Percentiles rank a stretch among this genome's conserved stretches.
Evolutionary conservation across 2,797 vertebrate species (phyloP).

Genomic region (Lacerta viridis): DNA sequence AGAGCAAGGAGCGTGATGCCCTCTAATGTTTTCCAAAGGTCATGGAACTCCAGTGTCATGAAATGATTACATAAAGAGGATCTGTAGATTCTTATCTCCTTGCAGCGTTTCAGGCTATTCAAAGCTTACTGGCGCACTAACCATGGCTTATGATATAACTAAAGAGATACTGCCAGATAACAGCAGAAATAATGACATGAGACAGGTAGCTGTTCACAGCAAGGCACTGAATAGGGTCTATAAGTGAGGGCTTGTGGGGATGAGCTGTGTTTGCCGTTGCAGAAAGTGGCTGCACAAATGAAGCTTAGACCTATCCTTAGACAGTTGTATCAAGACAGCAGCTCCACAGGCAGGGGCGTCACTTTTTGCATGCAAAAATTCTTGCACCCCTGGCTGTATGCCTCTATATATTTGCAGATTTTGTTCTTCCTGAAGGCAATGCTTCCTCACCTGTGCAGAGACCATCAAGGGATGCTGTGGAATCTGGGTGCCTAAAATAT

Average conservation of each 20-base stretch:
- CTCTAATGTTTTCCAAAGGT: conserved; percentile 30
- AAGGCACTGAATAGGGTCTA: neutral
- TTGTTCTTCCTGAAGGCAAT: neutral
- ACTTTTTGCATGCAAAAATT: neutral
- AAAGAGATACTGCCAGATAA: conserved; percentile 12
- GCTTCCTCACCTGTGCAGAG: neutral
- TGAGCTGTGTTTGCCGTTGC: neutral
- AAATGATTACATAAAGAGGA: conserved; percentile 19
- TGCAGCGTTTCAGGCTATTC: neutral
- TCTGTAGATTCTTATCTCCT: conserved; percentile 15
- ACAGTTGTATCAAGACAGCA: neutral
- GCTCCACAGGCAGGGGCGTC: neutral
- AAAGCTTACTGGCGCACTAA: conserved; percentile 30
- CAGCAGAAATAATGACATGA: conserved; percentile 1
- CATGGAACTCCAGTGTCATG: conserved; percentile 24
- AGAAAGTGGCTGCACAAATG: neutral
- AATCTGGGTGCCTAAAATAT: neutral
- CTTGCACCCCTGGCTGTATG: neutral
- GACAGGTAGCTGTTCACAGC: conserved; percentile 10
- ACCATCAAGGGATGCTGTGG: neutral
- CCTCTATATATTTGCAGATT: neutral
- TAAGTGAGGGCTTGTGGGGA: conserved; percentile 26
- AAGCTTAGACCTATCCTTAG: neutral
- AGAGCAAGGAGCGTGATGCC: neutral
- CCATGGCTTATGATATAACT: conserved; percentile 27